Percentiles rank a stretch among this genome's conserved stretches.
Evolutionary conservation across 2,113 vertebrate genomes (phyloP).

Genomic region (Corythoichthys haematopterus): DNA sequence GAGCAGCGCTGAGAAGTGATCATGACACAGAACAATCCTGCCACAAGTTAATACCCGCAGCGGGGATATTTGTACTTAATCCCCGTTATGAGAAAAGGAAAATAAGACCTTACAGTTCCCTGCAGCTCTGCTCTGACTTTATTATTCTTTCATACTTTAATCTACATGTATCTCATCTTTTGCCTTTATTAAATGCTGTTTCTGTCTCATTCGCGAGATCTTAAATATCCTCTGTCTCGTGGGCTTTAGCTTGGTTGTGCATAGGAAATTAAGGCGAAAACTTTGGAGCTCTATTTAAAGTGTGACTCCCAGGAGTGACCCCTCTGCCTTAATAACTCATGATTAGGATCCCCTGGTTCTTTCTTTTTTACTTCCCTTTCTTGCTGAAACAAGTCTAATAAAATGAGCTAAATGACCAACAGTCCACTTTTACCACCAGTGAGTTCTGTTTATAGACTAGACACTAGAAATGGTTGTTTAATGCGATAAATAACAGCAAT

Average conservation of each 20-base stretch:
- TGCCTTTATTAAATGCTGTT: constrained; percentile 67
- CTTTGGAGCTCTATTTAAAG: constrained; percentile 68
- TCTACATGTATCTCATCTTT: constrained; percentile 55
- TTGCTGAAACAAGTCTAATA: constrained; percentile 48
- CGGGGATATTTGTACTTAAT: constrained; percentile 59
- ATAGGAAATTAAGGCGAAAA: constrained; percentile 70
- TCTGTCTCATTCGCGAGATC: constrained; percentile 62
- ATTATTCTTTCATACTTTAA: constrained; percentile 60
- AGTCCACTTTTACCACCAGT: constrained; percentile 36
- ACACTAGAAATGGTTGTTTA: constrained; percentile 39
- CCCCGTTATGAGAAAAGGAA: constrained; percentile 47
- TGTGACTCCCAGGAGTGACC: constrained; percentile 55
- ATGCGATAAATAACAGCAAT: constrained; percentile 30
- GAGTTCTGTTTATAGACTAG: constrained; percentile 39
- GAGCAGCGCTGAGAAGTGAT: constrained; percentile 31
- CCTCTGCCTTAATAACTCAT: constrained; percentile 62
- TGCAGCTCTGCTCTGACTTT: constrained; percentile 44
- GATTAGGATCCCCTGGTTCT: constrained; percentile 39
- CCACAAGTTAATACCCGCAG: constrained; percentile 49
- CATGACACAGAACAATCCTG: constrained; percentile 41
- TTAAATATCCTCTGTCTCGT: constrained; percentile 64
- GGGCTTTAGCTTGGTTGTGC: constrained; percentile 69
- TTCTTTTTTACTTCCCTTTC: constrained; percentile 22
- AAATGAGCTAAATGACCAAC: constrained; percentile 53
- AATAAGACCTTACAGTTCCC: constrained; percentile 60